Conservation (phyloP, 2,888 invertebrate genomes). For the Alsophila aescularia region DNA sequence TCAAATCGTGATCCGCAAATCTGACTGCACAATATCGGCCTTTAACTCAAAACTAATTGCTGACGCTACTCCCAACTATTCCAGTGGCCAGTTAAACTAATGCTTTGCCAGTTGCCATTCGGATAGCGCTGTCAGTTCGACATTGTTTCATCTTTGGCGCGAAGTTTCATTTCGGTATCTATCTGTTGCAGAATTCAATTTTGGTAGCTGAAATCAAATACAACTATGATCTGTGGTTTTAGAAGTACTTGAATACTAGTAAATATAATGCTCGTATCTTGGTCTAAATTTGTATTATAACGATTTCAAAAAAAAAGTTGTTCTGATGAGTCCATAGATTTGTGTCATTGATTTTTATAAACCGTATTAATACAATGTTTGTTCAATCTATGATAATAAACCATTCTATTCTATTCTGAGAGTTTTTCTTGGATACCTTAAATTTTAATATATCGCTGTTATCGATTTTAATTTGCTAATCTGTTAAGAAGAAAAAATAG, state of each 20-base stretch:
- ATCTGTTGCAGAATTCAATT: conserved; percentile 10
- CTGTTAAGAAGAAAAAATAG: no score
- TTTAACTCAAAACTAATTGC: conserved; percentile 15
- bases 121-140: conserved; percentile 11
- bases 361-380: no score
- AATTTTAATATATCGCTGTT: no score
- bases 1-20: background rate
- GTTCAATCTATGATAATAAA: no score
- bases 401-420: no score
- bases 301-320: no score
- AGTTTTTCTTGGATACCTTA: no score
- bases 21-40: background rate
- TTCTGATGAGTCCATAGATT: no score
- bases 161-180: conserved; percentile 9
- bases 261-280: no score
- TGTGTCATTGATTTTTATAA: no score
- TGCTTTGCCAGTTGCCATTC: conserved; percentile 9
- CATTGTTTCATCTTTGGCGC: conserved; percentile 14
- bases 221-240: background rate
- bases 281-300: no score
- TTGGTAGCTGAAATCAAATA: background rate
- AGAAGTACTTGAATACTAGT: background rate
- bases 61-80: conserved; percentile 10
- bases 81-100: conserved; percentile 12
- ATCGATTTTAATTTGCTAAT: no score